Conservation (phyloP, 2,113 vertebrate genomes). For the Protobothrops flavoviridis region DNA sequence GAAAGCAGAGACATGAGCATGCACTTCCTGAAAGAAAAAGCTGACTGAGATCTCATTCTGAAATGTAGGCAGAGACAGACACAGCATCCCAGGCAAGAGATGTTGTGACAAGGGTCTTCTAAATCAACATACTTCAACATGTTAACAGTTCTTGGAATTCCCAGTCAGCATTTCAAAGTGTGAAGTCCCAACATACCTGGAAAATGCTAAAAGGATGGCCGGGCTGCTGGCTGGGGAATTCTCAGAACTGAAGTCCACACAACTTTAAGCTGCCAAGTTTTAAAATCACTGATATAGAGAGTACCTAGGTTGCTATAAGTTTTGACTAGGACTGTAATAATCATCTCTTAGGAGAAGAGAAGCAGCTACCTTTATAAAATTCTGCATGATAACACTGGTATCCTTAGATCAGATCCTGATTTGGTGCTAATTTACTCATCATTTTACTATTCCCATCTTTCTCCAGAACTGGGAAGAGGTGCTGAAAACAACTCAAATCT, state of each 20-base stretch:
- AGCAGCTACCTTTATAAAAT: neutral
- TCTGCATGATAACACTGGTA: neutral
- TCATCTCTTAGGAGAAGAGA: no score
- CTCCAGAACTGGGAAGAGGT: neutral
- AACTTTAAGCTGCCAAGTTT: neutral
- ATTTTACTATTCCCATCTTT: neutral
- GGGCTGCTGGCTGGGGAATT: neutral
- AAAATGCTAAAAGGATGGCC: neutral
- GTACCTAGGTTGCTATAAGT: neutral
- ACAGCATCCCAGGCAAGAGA: neutral
- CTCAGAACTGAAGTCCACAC: neutral
- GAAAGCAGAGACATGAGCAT: accelerated
- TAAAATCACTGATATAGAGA: neutral
- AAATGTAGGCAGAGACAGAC: neutral
- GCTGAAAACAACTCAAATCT: neutral
- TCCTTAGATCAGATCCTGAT: neutral
- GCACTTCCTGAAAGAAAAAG: neutral
- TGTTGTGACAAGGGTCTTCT: neutral
- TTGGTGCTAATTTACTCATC: neutral
- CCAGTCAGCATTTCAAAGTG: neutral
- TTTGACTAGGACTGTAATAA: neutral
- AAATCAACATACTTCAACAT: neutral
- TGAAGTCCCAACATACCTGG: neutral
- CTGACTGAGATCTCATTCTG: neutral
- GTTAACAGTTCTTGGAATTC: neutral